Base-by-base conservation (phyloP, 2,797 vertebrate genomes). In the Strix occidentalis region DNA sequence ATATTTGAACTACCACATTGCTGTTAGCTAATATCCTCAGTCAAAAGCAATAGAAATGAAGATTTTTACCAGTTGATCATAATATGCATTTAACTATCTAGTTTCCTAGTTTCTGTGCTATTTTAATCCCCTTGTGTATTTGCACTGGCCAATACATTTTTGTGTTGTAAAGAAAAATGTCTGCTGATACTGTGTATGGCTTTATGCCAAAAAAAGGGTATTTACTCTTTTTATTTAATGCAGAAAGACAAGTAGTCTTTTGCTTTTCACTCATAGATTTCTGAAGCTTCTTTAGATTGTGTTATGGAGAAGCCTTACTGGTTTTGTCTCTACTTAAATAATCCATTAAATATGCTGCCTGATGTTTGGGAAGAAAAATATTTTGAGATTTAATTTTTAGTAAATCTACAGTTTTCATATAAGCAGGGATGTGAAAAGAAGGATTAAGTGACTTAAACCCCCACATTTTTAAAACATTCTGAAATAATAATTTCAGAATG, bases 21-120 rank as follows among this genome's bases (percentile, higher is more conserved):
- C 69, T 45, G 43, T 45, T 45, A 45, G 43, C 43, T 45, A 45
- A 45, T 45, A 45, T 18, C 43, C 43, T 45, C 43, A 18, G 43
- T 45, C 43, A 45, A 45, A 45, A 45, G 43, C 43, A 45, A 45
- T 45, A 45, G 43, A 45, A 45, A 18, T 45, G 43, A 96, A 92
- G 79, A 61, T 94, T 93, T 95, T 92, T 93, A 91, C 77, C 54
- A 86, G 68, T 96, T 95, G 89, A 92, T 93, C 75, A 23, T 70
- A 64, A 77, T 94, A 75, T 5, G 13, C 72, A 68, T 97, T 96
- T 97, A 93, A 90, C 92, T 96, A 50, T 71, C 45, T 89, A 13
- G 48, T 94, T 86, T 95, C 87, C 35, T 19, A 29, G 35, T 74
- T 74, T 89, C 46, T 87, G 48, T 81, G 58, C 50, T 95, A 0